Evolutionary conservation across 2,797 vertebrate genomes (phyloP), one percentile per base, ranked within the genome.

Genomic region (Graptemys geographica): DNA sequence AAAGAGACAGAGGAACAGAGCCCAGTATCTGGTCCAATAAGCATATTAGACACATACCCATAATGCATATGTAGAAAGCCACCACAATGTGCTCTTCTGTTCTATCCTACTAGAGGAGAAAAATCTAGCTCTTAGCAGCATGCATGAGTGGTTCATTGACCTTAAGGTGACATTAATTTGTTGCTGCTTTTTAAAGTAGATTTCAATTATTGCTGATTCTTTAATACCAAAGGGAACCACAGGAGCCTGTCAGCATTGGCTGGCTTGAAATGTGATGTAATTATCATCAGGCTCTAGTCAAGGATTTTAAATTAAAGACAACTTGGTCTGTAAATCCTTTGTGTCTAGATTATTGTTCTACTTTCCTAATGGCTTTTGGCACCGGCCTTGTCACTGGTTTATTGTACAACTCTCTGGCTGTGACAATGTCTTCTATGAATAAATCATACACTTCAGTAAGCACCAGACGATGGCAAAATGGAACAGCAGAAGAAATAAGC

Each of bases 371-470:
- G 91, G 92, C 65, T 97, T 95, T 96, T 97, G 93, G 96, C 95
- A 97, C 44, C 84, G 93, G 90, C 79, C 79, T 96, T 95, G 95
- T 97, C 91, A 88, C 81, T 91, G 88, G 92, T 96, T 97, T 96
- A 96, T 96, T 96, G 91, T 90, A 90, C 82, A 96, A 55, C 89
- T 88, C 93, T 93, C 94, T 81, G 89, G 92, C 93, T 90, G 95
- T 72, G 95, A 96, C 94, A 94, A 92, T 23, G 83, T 90, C 91
- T 91, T 92, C 97, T 79, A 94, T 98, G 97, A 98, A 98, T 98
- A 98, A 98, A 98, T 98, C 96, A 97, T 87, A 96, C 92, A 96
- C 95, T 97, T 78, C 88, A 44, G 86, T 96, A 96, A 96, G 97
- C 95, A 92, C 88, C 94, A 92, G 93, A 59, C 44, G 79, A 92